Base-by-base conservation (phyloP, 2,113 vertebrate species). In the Toxotes jaculatrix region DNA sequence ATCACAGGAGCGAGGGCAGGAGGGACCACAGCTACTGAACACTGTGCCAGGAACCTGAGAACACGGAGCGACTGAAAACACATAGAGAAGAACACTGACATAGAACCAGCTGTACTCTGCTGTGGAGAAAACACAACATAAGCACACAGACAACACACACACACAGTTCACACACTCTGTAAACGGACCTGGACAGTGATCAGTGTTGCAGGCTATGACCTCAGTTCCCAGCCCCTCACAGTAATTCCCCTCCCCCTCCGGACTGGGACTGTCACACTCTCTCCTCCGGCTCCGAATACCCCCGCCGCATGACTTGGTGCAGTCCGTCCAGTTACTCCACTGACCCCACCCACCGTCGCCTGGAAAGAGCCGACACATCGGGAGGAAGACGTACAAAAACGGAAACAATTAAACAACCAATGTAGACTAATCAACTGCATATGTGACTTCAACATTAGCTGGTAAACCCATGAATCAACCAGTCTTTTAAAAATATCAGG, bases 1-100 rank as follows among this genome's bases (percentile, higher is more conserved):
- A 8, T 97, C 97, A 79, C 97, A 98, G 70, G 95, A 95, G 12
- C 96, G 95, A 40, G 97, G 97, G 67, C 97, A 97, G 5, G 97
- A 93, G 0, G 96, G 97, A 0, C 96, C 97, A 59, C 97, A 97
- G 84, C 88, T 90, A 66, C 96, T 97, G 82, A 95, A 97, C 31
- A 68, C 86, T 0, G 96, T 94, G 4, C 96, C 97, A 1, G 91
- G 72, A 1, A 97, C 89, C 31, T 90, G 32, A 0, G 93, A 93
- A 47, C 97, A 97, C 1, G 96, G 93, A 0, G 87, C 83, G 70
- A 89, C 96, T 97, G 80, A 5, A 79, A 73, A 90, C 55, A 89
- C n/a, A 86, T 31, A 87, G 23, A 62, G 0, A 13, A 38, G 23
- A 56, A 56, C 32, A 61, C 4, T 23, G 36, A 23, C 5, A 38